phyloP scores from a whole-genome alignment of 2,888 invertebrate genomes.

The Orchesellides sinensis region DNA sequence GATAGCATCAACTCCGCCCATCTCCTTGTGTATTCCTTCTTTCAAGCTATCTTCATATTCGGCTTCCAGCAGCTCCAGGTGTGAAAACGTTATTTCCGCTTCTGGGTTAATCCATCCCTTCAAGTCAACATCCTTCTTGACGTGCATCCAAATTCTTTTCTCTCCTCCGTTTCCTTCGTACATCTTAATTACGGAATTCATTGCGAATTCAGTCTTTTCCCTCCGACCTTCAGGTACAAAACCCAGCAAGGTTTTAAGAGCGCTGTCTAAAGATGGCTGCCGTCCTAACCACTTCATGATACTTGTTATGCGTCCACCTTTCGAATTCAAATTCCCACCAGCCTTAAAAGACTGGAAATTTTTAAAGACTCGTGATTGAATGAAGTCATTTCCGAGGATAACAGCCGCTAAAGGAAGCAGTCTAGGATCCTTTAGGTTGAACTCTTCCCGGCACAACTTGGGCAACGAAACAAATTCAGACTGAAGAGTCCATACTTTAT shows the following conservation, averaged over 20 bases:
- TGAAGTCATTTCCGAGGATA: slow-evolving; percentile 93
- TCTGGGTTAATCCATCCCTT: slow-evolving; percentile 25
- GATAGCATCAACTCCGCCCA: slow-evolving; percentile 47
- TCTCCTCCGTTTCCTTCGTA: slow-evolving; percentile 75
- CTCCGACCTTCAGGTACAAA: slow-evolving; percentile 73
- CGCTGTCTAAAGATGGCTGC: slow-evolving; percentile 83
- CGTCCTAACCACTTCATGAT: slow-evolving; percentile 86
- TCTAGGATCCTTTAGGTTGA: slow-evolving; percentile 78
- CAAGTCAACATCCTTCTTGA: slow-evolving; percentile 12
- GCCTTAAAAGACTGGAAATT: slow-evolving; percentile 81
- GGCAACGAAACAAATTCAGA: slow-evolving; percentile 48
- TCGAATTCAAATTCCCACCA: slow-evolving; percentile 76
- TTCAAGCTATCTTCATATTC: no score
- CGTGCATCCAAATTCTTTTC: slow-evolving; percentile 43
- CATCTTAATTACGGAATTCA: slow-evolving; percentile 68
- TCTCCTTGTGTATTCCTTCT: background rate
- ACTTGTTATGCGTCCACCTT: slow-evolving; percentile 81
- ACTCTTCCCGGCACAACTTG: slow-evolving; percentile 65
- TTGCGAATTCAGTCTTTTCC: slow-evolving; percentile 71
- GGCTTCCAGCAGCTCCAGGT: background rate
- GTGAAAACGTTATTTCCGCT: background rate
- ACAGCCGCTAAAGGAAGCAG: slow-evolving; percentile 89
- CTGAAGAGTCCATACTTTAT: slow-evolving; percentile 54
- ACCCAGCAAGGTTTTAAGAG: slow-evolving; percentile 80
- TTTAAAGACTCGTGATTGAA: slow-evolving; percentile 82